These are phyloP conservation scores for Paguma larvata DNA, from an alignment of 2,797 vertebrate species.

Conservation along the genomic window DNA sequence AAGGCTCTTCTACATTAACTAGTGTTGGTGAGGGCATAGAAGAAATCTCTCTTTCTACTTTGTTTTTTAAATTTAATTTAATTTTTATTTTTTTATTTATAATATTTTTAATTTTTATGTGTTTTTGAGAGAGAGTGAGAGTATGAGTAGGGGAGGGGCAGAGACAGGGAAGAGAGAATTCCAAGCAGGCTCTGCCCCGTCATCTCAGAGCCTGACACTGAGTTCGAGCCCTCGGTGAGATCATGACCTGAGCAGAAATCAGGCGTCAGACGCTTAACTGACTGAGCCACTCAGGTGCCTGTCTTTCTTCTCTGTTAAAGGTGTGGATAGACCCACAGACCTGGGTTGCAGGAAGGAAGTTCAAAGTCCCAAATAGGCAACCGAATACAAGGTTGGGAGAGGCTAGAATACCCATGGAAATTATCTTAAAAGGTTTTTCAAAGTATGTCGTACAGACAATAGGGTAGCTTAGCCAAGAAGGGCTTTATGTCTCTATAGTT, in stretches of 20 bases:
- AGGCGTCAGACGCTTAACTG: no score
- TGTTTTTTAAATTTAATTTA: neutral
- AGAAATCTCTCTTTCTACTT: neutral
- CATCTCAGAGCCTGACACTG: no score
- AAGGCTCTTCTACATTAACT: neutral
- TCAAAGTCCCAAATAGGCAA: neutral
- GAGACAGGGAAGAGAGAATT: no score
- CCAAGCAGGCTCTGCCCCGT: no score
- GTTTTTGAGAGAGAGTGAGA: no score
- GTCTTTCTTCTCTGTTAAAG: neutral
- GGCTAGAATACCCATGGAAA: neutral
- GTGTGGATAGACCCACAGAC: neutral
- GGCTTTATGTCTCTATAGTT: neutral
- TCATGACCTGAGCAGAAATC: no score
- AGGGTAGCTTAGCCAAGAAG: neutral
- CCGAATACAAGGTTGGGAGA: neutral
- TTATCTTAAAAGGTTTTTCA: neutral
- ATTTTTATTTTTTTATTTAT: no score
- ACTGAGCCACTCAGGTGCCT: no score
- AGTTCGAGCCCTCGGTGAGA: no score
- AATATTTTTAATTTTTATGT: no score
- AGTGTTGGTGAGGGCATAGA: neutral
- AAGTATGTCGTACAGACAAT: neutral
- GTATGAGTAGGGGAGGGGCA: no score
- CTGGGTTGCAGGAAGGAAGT: neutral